Conservation (phyloP, 2,797 vertebrate species). For the Chromis chromis region DNA sequence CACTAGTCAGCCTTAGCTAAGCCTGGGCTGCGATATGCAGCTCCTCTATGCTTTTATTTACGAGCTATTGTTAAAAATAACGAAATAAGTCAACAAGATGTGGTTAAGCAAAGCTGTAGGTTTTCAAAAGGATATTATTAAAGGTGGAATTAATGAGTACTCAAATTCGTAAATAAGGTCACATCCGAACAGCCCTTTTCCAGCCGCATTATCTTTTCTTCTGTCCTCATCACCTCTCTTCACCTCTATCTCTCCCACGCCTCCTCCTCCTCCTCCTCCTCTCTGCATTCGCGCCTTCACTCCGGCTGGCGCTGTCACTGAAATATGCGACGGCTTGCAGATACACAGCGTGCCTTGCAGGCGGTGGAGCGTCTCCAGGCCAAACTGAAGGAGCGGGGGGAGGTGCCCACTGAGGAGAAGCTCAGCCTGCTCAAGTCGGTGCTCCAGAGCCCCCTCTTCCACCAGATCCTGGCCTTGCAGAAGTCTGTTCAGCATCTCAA, state of each 20-base stretch:
- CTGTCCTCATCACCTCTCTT: conserved; percentile 48
- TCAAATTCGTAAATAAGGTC: conserved; percentile 8
- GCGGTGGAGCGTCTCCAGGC: conserved; percentile 95
- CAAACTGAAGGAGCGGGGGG: conserved; percentile 94
- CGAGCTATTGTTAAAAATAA: conserved; percentile 38
- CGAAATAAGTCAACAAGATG: background rate
- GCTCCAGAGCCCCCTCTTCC: conserved; percentile 97
- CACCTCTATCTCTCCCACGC: conserved; percentile 43
- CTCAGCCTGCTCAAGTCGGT: conserved; percentile 92
- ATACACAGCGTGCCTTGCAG: conserved; percentile 93
- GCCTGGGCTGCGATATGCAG: conserved; percentile 34
- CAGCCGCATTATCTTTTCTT: conserved; percentile 32
- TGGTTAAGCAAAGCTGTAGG: no score
- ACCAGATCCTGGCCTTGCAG: conserved; percentile 94
- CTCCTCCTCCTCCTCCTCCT: conserved; percentile 20
- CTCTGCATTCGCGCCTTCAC: conserved; percentile 37
- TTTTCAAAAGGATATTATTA: background rate
- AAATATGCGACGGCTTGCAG: conserved; percentile 84
- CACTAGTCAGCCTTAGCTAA: conserved; percentile 55
- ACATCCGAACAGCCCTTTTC: conserved; percentile 25
- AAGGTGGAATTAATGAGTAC: conserved; percentile 1
- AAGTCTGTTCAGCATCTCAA: conserved; percentile 92
- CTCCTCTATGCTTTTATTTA: conserved; percentile 29
- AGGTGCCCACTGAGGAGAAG: conserved; percentile 92
- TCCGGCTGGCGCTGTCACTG: conserved; percentile 70